Base-by-base conservation (phyloP, 2,888 invertebrate genomes). In the Agonum fuliginosum region DNA sequence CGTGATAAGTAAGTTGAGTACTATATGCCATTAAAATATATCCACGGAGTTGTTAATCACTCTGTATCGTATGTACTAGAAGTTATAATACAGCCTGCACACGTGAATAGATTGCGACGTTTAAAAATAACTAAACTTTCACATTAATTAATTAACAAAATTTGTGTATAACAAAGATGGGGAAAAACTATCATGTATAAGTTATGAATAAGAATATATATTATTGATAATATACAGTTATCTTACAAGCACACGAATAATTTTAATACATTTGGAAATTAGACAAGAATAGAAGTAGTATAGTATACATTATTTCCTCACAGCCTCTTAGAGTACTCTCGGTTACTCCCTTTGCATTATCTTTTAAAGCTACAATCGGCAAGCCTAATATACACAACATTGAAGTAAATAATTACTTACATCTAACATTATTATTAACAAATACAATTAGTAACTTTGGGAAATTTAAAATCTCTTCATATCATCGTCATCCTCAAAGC, bases 281-380 rank as follows among this genome's bases (percentile, higher is more conserved):
- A 58, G 30, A 71, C 20, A 34, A 54, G 51, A 27, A 19, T 51
- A 73, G 51, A 73, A 73, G 41, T n/a, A n/a, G n/a, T n/a, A n/a
- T n/a, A n/a, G n/a, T 73, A 62, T 73, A 73, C 58, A 73, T 43
- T 14, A 24, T 58, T 58, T 41, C 62, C 73, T 73, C 73, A 73
- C 73, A 73, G 73, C 73, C 73, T 24, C 41, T 8, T 54, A 72
- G 20, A 72, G 72, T 72, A 54, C 22, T 58, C 22, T 58, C n/a
- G 22, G 2, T 37, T 51, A 54, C 30, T 72, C 72, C 41, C 54
- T 54, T 58, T 43, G 27, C 41, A 43, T 43, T 22, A n/a, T 8
- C 51, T 71, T 24, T 51, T 71, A 72, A 54, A 58, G 30, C 54
- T 72, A 72, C 12, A 54, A 37, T 30, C 17, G 12, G 54, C 19